Evolutionary conservation across 2,888 invertebrate species (phyloP), one percentile per base, ranked within the genome.

Genomic region (Aleiodes testaceus): DNA sequence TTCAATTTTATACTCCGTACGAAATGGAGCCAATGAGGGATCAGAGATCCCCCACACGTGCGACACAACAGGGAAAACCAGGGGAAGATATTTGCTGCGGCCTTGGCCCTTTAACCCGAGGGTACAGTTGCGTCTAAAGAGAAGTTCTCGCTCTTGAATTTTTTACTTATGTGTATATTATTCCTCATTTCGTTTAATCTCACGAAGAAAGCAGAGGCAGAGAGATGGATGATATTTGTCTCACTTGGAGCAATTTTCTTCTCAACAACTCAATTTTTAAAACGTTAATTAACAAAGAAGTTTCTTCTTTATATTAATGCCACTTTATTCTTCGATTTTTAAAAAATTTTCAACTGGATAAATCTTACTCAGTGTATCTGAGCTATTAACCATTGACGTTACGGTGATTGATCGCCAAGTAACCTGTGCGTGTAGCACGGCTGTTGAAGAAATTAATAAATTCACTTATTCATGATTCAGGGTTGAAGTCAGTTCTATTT

Each of bases 51-150:
- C 55, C 67, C 36, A 67, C 67, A 59, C 66, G 47, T 45, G 55
- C 61, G 64, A 47, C 53, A 49, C 53, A 45, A 53, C 2, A 63
- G 68, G 45, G 66, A 59, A 45, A 66, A 44, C 47, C 70, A 67
- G 74, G 66, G 63, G 55, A 66, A 36, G 66, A 61, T 65, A 72
- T 65, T 72, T 64, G 52, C 53, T 70, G 72, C 70, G 78, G 72
- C 77, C 77, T 78, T 78, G 77, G 75, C 79, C 79, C 67, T 75
- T 75, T 74, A 77, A 77, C 77, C 77, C 70, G 73, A 69, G 53
- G 44, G 65, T 63, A 45, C 45, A 42, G 66, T 70, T 61, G 68
- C 50, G 26, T 49, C 47, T 45, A 67, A 66, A 42, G 65, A 49
- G 20, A 22, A 44, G 42, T 59, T 53, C 47, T 61, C 45, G 63